Evolutionary conservation across 2,888 invertebrate species (phyloP).

Genomic region (Ephialtes manifestator): DNA sequence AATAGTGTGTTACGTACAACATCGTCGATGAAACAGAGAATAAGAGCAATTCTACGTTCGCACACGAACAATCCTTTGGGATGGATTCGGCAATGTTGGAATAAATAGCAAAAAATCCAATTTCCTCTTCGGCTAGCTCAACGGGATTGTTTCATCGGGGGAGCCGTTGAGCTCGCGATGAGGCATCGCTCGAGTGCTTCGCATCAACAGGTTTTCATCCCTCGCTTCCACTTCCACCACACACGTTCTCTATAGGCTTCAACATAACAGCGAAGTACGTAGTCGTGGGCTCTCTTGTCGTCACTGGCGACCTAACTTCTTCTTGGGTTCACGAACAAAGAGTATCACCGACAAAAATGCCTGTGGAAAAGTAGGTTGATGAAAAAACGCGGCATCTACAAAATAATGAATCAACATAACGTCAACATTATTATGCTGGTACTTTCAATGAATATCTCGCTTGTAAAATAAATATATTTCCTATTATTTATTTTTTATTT

Average conservation of each 20-base stretch:
- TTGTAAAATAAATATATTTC: too few species aligned
- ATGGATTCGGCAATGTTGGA: conserved; percentile 17
- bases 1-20: neutral
- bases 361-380: too few species aligned
- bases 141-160: conserved; percentile 30
- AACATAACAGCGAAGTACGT: neutral
- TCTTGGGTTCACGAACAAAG: neutral
- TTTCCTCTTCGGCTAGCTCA: conserved; percentile 37
- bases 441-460: too few species aligned
- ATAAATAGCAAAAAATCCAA: conserved; percentile 39
- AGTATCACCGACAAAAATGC: too few species aligned
- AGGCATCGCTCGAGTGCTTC: conserved; percentile 36
- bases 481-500: too few species aligned
- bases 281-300: neutral
- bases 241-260: neutral
- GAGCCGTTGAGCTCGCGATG: conserved; percentile 10
- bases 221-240: conserved; percentile 8
- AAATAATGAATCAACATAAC: too few species aligned
- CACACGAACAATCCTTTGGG: conserved; percentile 5
- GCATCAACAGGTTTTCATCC: conserved; percentile 56
- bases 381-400: too few species aligned
- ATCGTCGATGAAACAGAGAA: neutral
- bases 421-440: too few species aligned
- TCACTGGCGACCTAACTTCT: neutral
- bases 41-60: neutral